Percentiles rank a stretch among this genome's conserved stretches.
Conservation (phyloP, 2,797 vertebrate species). For the Enteromius argenteus region DNA sequence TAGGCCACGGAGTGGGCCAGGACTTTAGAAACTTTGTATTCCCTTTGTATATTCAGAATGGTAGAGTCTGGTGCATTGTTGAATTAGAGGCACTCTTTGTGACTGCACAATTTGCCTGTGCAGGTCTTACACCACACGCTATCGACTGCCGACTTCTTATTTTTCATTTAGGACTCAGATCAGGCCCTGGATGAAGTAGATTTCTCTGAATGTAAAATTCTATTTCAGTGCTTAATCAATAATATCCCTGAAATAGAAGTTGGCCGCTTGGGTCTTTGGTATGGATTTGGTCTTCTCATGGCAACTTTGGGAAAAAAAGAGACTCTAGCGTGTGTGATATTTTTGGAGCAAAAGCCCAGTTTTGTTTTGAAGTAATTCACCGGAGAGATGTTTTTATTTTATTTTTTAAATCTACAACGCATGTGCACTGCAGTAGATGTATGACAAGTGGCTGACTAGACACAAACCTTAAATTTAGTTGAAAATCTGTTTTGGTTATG, state of each 20-base stretch:
- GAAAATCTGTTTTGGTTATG: neutral
- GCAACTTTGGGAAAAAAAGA: conserved; percentile 6
- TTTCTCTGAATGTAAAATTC: conserved; percentile 59
- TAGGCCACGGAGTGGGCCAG: conserved; percentile 11
- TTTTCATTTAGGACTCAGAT: conserved; percentile 58
- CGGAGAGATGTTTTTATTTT: neutral
- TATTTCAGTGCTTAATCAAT: conserved; percentile 63
- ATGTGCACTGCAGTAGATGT: neutral
- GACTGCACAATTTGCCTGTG: conserved; percentile 14
- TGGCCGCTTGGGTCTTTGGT: conserved; percentile 22
- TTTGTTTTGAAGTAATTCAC: neutral
- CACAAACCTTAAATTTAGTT: neutral
- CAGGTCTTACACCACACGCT: neutral
- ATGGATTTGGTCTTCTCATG: conserved; percentile 51
- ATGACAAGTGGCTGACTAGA: neutral
- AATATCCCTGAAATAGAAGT: conserved; percentile 54
- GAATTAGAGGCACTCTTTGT: conserved; percentile 33
- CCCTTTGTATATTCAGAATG: conserved; percentile 34
- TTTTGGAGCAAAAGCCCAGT: conserved; percentile 2
- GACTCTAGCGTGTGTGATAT: neutral
- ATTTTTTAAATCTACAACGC: conserved; percentile 11
- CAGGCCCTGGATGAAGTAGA: conserved; percentile 57
- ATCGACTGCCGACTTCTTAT: conserved; percentile 48
- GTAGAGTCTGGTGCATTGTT: conserved; percentile 17
- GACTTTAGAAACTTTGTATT: conserved; percentile 30